A percentile compares a stretch with the other conserved stretches of the same genome.
phyloP scores from a whole-genome alignment of 2,797 vertebrate genomes.

The Tinamus major region DNA sequence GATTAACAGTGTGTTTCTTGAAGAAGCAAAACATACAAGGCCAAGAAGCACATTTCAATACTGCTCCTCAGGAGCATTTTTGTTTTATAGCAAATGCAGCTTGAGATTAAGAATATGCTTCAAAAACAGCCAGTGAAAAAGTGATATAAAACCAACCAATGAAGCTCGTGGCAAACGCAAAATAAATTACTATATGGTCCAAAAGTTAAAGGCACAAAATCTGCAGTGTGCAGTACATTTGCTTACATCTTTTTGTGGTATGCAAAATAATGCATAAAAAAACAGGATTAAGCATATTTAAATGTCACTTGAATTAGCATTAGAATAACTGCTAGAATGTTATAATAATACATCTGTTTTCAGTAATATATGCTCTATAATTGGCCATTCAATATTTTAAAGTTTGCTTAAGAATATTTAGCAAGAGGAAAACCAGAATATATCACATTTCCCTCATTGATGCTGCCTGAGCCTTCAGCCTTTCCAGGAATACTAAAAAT shows the following conservation, averaged over 20 bases:
- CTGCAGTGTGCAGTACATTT: constrained; percentile 49
- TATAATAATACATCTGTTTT: neutral
- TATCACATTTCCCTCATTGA: constrained; percentile 27
- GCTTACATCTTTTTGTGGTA: constrained; percentile 33
- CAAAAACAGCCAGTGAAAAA: neutral
- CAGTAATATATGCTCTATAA: neutral
- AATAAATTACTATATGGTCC: neutral
- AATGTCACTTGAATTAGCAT: constrained; percentile 40
- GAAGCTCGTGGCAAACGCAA: neutral
- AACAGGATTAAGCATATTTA: constrained; percentile 48
- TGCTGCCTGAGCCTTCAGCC: constrained; percentile 36
- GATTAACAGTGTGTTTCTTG: constrained; percentile 39
- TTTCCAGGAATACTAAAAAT: constrained; percentile 69
- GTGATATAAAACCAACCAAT: neutral
- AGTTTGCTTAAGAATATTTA: constrained; percentile 9
- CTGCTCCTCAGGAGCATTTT: constrained; percentile 11
- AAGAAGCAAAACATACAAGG: neutral
- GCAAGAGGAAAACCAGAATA: neutral
- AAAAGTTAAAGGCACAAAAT: constrained; percentile 27
- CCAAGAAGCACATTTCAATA: constrained; percentile 38
- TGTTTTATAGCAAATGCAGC: constrained; percentile 28
- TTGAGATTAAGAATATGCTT: constrained; percentile 21
- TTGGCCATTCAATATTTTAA: constrained; percentile 9
- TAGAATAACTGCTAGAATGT: neutral
- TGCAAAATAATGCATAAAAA: constrained; percentile 62